Evolutionary conservation across 1,140 invertebrate genomes (phyloP), one percentile per base, ranked within the genome.

Genomic region (Aphis craccivora): DNA sequence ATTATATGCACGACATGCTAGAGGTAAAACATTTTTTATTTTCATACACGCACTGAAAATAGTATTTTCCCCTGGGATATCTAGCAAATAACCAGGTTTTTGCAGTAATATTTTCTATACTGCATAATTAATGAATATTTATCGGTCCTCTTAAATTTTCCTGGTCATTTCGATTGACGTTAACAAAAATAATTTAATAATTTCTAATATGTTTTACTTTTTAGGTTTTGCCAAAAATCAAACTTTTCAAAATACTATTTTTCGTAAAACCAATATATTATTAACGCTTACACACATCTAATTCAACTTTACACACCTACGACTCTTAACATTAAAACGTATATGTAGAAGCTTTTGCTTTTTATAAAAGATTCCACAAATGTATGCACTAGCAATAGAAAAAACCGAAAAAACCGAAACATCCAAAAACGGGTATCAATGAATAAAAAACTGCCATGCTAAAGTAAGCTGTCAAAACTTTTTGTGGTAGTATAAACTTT

Each of bases 381-480:
- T 40, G 37, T 84, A 84, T 84, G 22, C 23, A 43, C 8, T n/a
- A n/a, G 37, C 8, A 3, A 30, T 40, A 86, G 43, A 86, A 45
- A 86, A 86, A 45, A 86, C 37, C 30, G 43, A 86, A 45, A 86
- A 86, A 45, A 86, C 37, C 30, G 25, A 25, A 86, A 43, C 37
- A 6, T 14, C 25, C 45, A 9, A 86, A 14, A 86, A 18, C 6
- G 14, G 43, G 25, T 18, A 45, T 43, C 25, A 25, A 30, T 45
- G 23, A 25, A 86, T 86, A 86, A 84, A 86, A 30, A 86, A 45
- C 43, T 86, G 14, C 84, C 30, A 43, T 45, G 43, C 60, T 76
- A 76, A 76, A 86, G 40, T 86, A 86, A 45, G 84, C 25, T 43
- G 84, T 86, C 30, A 86, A 86, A 86, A 86, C 40, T 86, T 86